A percentile compares a stretch with the other conserved stretches of the same genome.
Conservation (phyloP, 2,113 vertebrate genomes). For the Sturnira hondurensis region DNA sequence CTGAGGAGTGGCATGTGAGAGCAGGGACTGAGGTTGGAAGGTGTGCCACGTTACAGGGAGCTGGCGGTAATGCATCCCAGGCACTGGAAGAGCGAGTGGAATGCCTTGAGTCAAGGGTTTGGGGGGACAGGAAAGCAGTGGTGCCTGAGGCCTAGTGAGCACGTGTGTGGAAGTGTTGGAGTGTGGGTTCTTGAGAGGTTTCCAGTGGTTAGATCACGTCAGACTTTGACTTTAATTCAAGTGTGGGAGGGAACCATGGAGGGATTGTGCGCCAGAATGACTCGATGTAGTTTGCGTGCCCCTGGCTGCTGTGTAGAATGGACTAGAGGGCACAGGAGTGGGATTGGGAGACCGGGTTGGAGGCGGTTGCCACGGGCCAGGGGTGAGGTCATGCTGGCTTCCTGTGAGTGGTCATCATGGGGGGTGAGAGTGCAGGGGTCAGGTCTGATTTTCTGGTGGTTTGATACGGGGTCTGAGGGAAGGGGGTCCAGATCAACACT, state of each 20-base stretch:
- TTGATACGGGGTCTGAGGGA: background rate
- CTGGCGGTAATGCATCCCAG: background rate
- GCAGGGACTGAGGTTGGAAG: background rate
- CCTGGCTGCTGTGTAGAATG: background rate
- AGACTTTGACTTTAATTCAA: background rate
- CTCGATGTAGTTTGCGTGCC: background rate
- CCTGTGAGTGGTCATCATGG: fast-evolving
- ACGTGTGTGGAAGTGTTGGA: background rate
- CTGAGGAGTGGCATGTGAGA: background rate
- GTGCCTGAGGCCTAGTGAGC: background rate
- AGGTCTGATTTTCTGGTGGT: background rate
- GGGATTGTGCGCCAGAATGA: background rate
- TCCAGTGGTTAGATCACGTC: background rate
- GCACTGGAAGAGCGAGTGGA: background rate
- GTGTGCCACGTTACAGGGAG: fast-evolving
- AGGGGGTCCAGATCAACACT: background rate
- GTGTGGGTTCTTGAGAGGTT: background rate
- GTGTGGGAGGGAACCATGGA: background rate
- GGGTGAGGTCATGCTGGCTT: background rate
- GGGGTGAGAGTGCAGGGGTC: background rate
- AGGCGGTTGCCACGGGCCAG: background rate
- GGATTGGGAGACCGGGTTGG: background rate
- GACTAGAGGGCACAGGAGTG: background rate
- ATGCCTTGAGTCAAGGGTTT: background rate
- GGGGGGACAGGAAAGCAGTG: background rate